Conservation (phyloP, 2,797 vertebrate species). For the Enteromius trimaculatus region DNA sequence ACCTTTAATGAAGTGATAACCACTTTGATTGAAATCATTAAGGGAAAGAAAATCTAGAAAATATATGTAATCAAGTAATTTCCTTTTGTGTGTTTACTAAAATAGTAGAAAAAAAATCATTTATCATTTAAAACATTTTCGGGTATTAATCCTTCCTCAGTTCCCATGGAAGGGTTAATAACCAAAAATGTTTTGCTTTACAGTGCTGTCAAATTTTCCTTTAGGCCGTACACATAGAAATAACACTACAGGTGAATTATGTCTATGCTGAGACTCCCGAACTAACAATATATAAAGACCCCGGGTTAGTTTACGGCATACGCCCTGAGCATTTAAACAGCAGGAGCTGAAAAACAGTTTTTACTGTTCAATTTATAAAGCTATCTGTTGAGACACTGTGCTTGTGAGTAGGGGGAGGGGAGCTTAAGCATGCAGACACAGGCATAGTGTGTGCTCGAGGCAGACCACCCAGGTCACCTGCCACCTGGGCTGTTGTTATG, state of each 20-base stretch:
- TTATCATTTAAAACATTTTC: too few species aligned
- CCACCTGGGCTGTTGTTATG: conserved; percentile 90
- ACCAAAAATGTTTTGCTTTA: too few species aligned
- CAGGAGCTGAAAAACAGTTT: conserved; percentile 59
- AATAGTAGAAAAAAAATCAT: not conserved
- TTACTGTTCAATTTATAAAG: conserved; percentile 27
- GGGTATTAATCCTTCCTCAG: too few species aligned
- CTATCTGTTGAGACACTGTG: not conserved
- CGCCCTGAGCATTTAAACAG: conserved; percentile 7
- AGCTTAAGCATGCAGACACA: conserved; percentile 25
- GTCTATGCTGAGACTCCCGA: not conserved
- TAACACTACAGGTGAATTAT: conserved; percentile 11
- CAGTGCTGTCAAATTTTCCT: conserved; percentile 1
- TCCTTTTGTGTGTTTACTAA: not conserved
- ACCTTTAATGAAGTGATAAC: too few species aligned
- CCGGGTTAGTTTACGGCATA: not conserved
- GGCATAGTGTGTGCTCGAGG: conserved; percentile 74
- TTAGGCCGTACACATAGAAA: conserved; percentile 2
- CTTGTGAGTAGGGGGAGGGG: conserved; percentile 26
- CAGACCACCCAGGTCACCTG: conserved; percentile 93
- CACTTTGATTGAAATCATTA: not conserved
- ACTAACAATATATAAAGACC: not conserved
- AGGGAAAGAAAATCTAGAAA: not conserved
- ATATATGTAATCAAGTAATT: not conserved
- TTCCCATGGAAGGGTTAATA: too few species aligned